Base-by-base conservation (phyloP, 2,888 invertebrate genomes). In the Gortyna flavago region DNA sequence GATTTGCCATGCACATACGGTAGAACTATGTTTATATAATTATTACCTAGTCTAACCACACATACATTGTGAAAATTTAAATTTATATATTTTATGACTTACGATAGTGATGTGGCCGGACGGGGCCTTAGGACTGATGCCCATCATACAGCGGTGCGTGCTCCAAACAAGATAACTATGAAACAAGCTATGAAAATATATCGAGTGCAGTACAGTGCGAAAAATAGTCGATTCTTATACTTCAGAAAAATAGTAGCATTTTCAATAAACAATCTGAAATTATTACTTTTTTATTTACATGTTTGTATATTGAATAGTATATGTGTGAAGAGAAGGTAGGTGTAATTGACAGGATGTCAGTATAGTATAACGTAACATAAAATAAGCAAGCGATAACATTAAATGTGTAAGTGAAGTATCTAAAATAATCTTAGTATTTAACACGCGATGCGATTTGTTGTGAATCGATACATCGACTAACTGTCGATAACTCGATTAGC, bases 111-210 rank as follows among this genome's bases (percentile, higher is more conserved):
- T 90, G 91, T 90, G 91, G 90, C 90, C 91, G 94, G 94, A 94
- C 93, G 93, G 94, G 93, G 91, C 91, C 82, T 81, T 85, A 89
- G 89, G 90, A 91, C 90, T 91, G 92, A 90, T 91, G 93, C 93
- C 94, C 94, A 90, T 91, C 91, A 85, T 85, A 89, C 89, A 92
- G 92, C 91, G 91, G 93, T 93, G 95, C 93, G 95, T 94, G 95
- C 95, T 91, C 89, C 89, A 94, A 95, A 93, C 48, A 78, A 88
- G 77, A 73, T 72, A 70, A 83, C 93, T 94, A 93, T 83, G 93
- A 94, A 93, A 93, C 88, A 95, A 95, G 94, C 95, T 95, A 96
- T 93, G 94, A 95, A 96, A 96, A 95, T 96, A 95, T 94, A 92
- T 89, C 90, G 92, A 93, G 94, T 95, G 95, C 93, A 92, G 90